phyloP scores from a whole-genome alignment of 2,888 invertebrate genomes.

The Trichopoda pennipes region DNA sequence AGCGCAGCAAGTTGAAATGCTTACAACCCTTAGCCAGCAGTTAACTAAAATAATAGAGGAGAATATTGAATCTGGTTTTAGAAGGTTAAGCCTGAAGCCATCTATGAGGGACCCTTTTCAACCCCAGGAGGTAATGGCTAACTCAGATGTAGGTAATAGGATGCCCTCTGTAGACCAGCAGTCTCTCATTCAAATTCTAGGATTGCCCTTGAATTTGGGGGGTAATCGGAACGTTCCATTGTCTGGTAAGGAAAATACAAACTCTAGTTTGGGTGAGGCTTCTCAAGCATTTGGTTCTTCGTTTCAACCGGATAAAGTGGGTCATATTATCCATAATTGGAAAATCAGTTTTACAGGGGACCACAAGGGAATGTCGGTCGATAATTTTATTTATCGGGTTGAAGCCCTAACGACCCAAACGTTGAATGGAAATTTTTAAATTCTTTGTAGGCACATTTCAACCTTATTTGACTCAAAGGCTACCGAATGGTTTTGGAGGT shows the following conservation, averaged over 20 bases:
- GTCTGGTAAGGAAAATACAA: not conserved
- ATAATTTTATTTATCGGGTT: constrained; percentile 58
- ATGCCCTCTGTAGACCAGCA: not conserved
- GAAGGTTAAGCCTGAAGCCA: not conserved
- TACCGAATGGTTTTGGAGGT: constrained; percentile 58
- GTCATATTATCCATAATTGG: constrained; percentile 32
- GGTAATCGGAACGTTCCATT: not conserved
- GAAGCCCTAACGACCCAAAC: constrained; percentile 49
- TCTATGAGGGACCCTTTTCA: not conserved
- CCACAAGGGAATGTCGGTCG: constrained; percentile 25
- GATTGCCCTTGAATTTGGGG: not conserved
- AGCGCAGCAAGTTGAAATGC: not conserved
- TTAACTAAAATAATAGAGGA: not conserved
- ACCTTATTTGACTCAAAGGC: constrained; percentile 51
- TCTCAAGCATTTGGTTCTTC: not conserved
- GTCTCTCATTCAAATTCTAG: constrained; percentile 1
- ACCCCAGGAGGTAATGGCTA: not conserved
- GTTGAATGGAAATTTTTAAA: constrained; percentile 31
- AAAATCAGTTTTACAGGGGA: constrained; percentile 49
- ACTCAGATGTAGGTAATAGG: not conserved
- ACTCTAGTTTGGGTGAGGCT: not conserved
- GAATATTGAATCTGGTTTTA: not conserved
- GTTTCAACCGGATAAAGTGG: constrained; percentile 24
- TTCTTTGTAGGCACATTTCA: constrained; percentile 33
- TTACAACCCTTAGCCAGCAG: not conserved